Conservation (phyloP, 2,888 invertebrate genomes). For the Mesorhabditis sp. region DNA sequence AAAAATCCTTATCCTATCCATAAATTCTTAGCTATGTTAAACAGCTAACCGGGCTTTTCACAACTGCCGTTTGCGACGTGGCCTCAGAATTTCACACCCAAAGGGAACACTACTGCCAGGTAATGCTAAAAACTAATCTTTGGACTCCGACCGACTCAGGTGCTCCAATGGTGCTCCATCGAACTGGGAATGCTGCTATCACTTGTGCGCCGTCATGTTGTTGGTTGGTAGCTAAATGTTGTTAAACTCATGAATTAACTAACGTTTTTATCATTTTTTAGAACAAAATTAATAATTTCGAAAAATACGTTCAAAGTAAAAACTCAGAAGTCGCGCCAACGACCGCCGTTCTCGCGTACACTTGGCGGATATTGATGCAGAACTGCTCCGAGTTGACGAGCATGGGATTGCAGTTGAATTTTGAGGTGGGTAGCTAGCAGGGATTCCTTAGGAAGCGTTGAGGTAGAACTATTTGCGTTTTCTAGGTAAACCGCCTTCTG, state of each 20-base stretch:
- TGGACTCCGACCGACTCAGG: slow-evolving; percentile 15
- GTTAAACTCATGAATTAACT: no score
- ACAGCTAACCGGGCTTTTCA: slow-evolving; percentile 36
- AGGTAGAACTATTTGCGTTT: neutral
- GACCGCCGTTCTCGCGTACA: slow-evolving; percentile 46
- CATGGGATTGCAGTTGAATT: slow-evolving; percentile 81
- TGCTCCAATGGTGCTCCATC: slow-evolving; percentile 52
- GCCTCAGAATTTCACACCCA: slow-evolving; percentile 40
- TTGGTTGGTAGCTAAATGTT: slow-evolving; percentile 20
- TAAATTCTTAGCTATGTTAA: slow-evolving; percentile 47
- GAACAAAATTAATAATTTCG: neutral
- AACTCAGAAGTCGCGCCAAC: slow-evolving; percentile 49
- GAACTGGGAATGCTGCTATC: slow-evolving; percentile 50
- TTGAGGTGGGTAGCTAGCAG: slow-evolving; percentile 65
- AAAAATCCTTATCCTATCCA: neutral
- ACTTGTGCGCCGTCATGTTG: slow-evolving; percentile 52
- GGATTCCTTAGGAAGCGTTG: neutral
- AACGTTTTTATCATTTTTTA: no score
- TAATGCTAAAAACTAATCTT: slow-evolving; percentile 9
- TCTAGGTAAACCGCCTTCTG: slow-evolving; percentile 74
- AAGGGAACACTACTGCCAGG: slow-evolving; percentile 60
- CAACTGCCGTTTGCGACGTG: slow-evolving; percentile 45
- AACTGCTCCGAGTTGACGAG: slow-evolving; percentile 45
- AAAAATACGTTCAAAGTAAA: no score
- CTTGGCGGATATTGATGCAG: slow-evolving; percentile 50